Percentiles rank a stretch among this genome's conserved stretches.
Conservation (phyloP, 2,888 invertebrate genomes). For the Melanchra persicariae region DNA sequence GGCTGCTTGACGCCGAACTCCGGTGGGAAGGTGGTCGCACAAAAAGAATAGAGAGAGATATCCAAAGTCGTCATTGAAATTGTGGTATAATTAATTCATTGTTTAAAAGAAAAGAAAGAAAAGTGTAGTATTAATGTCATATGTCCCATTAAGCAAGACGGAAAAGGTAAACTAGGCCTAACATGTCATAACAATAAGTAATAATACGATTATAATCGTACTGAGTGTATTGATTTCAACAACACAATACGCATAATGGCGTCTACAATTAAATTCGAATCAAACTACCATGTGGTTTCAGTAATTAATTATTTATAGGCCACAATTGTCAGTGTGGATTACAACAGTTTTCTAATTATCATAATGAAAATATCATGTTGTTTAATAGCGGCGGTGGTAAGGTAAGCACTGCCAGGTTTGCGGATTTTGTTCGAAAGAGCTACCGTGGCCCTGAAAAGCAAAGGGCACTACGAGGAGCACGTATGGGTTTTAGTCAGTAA, state of each 20-base stretch:
- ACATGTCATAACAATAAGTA: constrained; percentile 30
- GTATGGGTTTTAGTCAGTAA: too few relatives aligned
- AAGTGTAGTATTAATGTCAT: not conserved
- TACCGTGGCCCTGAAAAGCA: too few relatives aligned
- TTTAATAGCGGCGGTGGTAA: too few relatives aligned
- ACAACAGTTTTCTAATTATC: constrained; percentile 3
- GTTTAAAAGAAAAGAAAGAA: accelerated
- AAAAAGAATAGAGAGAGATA: too few relatives aligned
- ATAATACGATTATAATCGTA: constrained; percentile 44
- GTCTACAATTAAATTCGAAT: constrained; percentile 48
- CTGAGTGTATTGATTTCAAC: constrained; percentile 37
- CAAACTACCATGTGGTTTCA: constrained; percentile 19
- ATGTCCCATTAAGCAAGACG: not conserved
- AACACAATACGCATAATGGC: constrained; percentile 17
- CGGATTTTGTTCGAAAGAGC: too few relatives aligned
- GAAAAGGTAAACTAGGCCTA: not conserved
- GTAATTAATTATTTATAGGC: constrained; percentile 37
- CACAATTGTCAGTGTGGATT: constrained; percentile 22
- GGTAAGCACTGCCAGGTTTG: too few relatives aligned
- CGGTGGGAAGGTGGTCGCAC: too few relatives aligned
- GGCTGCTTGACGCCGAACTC: too few relatives aligned
- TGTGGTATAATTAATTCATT: not conserved
- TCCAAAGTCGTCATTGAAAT: not conserved
- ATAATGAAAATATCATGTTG: not conserved
- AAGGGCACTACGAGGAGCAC: too few relatives aligned